phyloP scores from a whole-genome alignment of 1,140 invertebrate genomes.

The Pseudomyrmex sp. region DNA sequence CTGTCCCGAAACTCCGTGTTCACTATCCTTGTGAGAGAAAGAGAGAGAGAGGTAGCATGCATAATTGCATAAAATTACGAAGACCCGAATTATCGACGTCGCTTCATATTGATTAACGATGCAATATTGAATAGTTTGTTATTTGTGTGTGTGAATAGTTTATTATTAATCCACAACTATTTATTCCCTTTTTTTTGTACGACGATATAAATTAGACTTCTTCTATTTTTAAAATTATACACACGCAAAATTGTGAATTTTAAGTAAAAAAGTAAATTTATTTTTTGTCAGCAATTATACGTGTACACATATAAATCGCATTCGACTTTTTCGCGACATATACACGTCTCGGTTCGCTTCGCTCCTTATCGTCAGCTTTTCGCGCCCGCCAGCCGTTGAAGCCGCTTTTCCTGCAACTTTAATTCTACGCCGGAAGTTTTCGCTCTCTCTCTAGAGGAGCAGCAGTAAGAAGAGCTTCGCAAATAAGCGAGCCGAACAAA shows the following conservation, averaged over 20 bases:
- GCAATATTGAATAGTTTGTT: constrained; percentile 10
- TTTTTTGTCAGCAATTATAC: too few species aligned
- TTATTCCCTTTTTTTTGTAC: too few species aligned
- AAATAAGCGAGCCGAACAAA: constrained; percentile 49
- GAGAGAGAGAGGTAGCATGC: constrained; percentile 58
- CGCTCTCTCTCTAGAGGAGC: neutral
- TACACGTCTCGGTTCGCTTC: neutral
- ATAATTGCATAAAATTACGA: constrained; percentile 80
- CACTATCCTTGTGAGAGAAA: neutral
- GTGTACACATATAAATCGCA: neutral
- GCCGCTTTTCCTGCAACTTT: constrained; percentile 41
- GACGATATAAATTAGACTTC: too few species aligned
- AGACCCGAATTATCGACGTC: constrained; percentile 66
- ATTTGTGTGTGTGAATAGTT: neutral
- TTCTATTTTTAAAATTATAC: too few species aligned
- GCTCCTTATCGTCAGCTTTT: constrained; percentile 34
- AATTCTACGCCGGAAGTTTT: constrained; percentile 38
- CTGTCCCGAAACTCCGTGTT: neutral
- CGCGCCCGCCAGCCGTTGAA: constrained; percentile 14
- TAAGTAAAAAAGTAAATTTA: too few species aligned
- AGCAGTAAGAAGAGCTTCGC: constrained; percentile 42
- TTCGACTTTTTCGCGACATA: neutral
- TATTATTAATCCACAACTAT: too few species aligned
- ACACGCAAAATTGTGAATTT: too few species aligned
- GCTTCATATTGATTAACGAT: constrained; percentile 30